These are phyloP conservation scores for Cheilosia pagana DNA, from an alignment of 2,888 invertebrate species.

Conservation along the genomic window DNA sequence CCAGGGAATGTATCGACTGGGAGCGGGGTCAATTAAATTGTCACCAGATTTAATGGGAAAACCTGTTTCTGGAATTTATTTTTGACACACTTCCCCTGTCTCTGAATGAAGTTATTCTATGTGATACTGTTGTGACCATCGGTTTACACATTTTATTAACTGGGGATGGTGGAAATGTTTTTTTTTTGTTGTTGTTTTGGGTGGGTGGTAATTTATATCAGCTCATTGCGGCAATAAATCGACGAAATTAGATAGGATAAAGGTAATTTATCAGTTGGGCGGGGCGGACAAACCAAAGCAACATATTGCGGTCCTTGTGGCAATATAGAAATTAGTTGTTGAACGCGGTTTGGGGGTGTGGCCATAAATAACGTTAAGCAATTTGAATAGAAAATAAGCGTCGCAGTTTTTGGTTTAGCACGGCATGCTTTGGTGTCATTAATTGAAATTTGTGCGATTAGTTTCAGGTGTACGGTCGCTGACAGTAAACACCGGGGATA, in stretches of 20 bases:
- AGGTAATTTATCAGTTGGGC: conserved; percentile 51
- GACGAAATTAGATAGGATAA: conserved; percentile 59
- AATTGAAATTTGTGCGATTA: conserved; percentile 8
- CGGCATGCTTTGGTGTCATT: neutral
- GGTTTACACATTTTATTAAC: neutral
- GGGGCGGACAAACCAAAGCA: conserved; percentile 29
- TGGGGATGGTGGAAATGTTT: conserved; percentile 9
- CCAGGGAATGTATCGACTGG: neutral
- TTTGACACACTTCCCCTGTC: neutral
- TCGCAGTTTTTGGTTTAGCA: neutral
- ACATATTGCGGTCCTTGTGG: conserved; percentile 37
- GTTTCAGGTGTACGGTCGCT: neutral
- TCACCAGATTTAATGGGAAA: conserved; percentile 21
- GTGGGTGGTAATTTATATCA: conserved; percentile 52
- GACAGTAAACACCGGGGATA: neutral
- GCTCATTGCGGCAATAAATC: conserved; percentile 62
- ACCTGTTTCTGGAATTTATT: neutral
- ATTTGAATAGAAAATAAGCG: conserved; percentile 48
- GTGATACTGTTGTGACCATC: neutral
- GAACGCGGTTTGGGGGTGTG: neutral
- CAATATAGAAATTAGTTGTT: neutral
- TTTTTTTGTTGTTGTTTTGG: conserved; percentile 6
- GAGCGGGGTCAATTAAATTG: conserved; percentile 27
- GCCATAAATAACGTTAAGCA: conserved; percentile 48
- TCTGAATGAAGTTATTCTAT: neutral